Conservation (phyloP, 2,888 invertebrate genomes). For the Drosophila nr. perissopoda region DNA sequence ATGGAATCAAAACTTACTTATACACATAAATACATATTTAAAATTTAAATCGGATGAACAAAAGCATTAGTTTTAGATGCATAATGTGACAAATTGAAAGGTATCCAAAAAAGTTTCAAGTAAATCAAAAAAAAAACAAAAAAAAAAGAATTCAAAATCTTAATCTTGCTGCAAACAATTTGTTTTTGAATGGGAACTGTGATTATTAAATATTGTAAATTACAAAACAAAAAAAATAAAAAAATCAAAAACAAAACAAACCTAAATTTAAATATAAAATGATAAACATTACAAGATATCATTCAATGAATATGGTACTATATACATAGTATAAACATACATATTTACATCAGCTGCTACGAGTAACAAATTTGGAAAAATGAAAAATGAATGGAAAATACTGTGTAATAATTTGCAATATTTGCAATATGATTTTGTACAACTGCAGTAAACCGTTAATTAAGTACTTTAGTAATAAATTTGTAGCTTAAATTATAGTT, state of each 20-base stretch:
- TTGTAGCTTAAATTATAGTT: conserved; percentile 45
- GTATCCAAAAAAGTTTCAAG: conserved; percentile 69
- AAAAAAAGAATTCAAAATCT: conserved; percentile 66
- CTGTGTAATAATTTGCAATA: conserved; percentile 60
- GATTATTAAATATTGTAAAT: conserved; percentile 77
- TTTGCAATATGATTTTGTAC: conserved; percentile 67
- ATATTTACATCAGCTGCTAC: conserved; percentile 56
- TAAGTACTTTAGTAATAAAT: conserved; percentile 51
- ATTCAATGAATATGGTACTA: conserved; percentile 70
- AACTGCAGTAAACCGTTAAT: conserved; percentile 58
- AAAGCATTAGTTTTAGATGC: conserved; percentile 20
- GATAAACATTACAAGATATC: conserved; percentile 37
- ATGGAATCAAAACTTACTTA: conserved; percentile 20
- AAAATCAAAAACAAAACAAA: conserved; percentile 10
- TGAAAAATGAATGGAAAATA: conserved; percentile 13
- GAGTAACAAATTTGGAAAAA: conserved; percentile 13
- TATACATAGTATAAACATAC: conserved; percentile 53
- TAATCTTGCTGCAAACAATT: conserved; percentile 56
- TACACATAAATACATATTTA: conserved; percentile 9
- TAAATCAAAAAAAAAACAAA: conserved; percentile 36
- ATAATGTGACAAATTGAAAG: conserved; percentile 41
- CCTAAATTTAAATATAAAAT: conserved; percentile 30
- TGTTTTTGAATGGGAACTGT: conserved; percentile 77
- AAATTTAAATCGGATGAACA: conserved; percentile 30
- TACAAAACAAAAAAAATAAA: conserved; percentile 34